Evolutionary conservation across 2,888 invertebrate species (phyloP).

Genomic region (Galeruca laticollis): DNA sequence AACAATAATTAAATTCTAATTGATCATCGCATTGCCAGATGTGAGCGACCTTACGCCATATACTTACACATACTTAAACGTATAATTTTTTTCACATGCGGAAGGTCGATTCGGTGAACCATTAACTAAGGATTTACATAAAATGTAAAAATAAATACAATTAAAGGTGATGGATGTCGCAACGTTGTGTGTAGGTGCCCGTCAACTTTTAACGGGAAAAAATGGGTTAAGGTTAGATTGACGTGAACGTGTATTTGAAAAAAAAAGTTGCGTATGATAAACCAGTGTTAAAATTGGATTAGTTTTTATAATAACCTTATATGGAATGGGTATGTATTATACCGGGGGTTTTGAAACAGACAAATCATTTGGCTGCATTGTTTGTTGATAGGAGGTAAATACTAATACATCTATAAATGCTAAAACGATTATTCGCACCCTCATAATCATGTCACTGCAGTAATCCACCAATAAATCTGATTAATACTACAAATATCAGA

Average conservation of each 20-base stretch:
- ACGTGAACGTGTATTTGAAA: background rate
- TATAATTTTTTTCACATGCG: conserved; percentile 26
- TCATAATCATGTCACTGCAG: too few relatives aligned
- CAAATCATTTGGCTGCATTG: too few relatives aligned
- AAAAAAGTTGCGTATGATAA: background rate
- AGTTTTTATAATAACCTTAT: too few relatives aligned
- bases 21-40: background rate
- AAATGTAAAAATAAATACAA: conserved; percentile 27
- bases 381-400: too few relatives aligned
- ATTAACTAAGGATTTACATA: conserved; percentile 34
- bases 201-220: background rate
- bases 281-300: background rate
- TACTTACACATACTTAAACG: background rate
- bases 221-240: background rate
- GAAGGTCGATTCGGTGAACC: conserved; percentile 31
- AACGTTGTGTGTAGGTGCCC: background rate
- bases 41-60: conserved; percentile 19
- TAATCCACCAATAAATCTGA: too few relatives aligned
- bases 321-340: too few relatives aligned
- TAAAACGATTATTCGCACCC: too few relatives aligned
- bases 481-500: too few relatives aligned
- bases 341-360: too few relatives aligned
- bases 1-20: conserved; percentile 2
- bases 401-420: too few relatives aligned
- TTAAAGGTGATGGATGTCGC: background rate